A percentile compares a stretch with the other conserved stretches of the same genome.
Conservation (phyloP, 2,797 vertebrate genomes). For the Syngnathus rostellatus region DNA sequence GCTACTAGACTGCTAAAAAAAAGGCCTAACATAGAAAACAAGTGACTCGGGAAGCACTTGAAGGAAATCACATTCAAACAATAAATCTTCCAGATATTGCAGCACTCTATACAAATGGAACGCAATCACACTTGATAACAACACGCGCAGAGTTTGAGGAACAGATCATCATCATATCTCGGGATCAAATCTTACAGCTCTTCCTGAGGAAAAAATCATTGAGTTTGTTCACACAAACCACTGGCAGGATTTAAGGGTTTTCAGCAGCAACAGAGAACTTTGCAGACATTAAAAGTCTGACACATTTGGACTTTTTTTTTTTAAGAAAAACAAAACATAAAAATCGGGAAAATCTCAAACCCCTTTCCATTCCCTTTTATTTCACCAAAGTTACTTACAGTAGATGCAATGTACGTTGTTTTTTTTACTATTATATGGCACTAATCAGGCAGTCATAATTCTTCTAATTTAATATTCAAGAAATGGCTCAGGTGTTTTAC, state of each 20-base stretch:
- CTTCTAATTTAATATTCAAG: background rate
- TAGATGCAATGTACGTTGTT: too few relatives aligned
- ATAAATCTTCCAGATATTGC: constrained; percentile 11
- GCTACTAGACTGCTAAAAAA: constrained; percentile 62
- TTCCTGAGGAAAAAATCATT: constrained; percentile 60
- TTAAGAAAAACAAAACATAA: background rate
- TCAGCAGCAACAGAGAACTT: background rate
- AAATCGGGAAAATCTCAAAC: background rate
- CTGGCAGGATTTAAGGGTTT: background rate
- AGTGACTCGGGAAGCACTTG: constrained; percentile 74
- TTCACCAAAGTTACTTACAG: background rate
- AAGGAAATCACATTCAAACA: constrained; percentile 40
- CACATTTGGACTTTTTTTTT: background rate
- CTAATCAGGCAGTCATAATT: background rate
- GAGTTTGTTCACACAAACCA: constrained; percentile 26
- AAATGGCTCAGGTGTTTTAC: background rate
- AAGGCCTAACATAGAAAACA: constrained; percentile 60
- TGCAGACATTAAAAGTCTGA: background rate
- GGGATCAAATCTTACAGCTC: constrained; percentile 50
- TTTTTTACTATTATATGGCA: background rate
- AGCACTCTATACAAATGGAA: constrained; percentile 26
- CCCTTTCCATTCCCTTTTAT: background rate
- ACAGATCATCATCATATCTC: constrained; percentile 40
- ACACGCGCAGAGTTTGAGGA: constrained; percentile 29
- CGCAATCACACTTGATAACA: constrained; percentile 10